Conservation (phyloP, 2,797 vertebrate genomes). For the Oophaga sylvatica region DNA sequence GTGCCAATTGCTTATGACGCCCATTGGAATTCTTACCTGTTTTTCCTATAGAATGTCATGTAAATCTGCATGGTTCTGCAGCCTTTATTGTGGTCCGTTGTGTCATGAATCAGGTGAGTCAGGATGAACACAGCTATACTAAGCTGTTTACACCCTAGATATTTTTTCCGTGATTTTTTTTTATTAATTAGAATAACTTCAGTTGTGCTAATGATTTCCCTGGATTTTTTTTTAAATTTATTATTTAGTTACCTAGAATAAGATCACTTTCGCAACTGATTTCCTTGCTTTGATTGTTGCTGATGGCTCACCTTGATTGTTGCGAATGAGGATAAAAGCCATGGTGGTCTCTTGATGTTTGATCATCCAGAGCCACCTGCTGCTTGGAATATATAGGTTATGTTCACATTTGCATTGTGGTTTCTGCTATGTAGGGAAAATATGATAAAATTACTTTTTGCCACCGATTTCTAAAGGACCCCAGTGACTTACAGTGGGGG, state of each 20-base stretch:
- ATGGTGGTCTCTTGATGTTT: constrained; percentile 69
- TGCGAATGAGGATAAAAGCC: constrained; percentile 71
- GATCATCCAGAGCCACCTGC: constrained; percentile 56
- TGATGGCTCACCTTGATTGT: constrained; percentile 59
- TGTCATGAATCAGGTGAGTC: neutral
- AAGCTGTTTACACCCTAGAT: neutral
- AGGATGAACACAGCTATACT: neutral
- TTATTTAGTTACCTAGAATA: constrained; percentile 64
- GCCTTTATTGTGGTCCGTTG: neutral
- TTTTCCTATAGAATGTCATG: no score
- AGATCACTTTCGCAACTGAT: constrained; percentile 65
- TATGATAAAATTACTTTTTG: no score
- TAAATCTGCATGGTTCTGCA: neutral
- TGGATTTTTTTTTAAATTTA: neutral
- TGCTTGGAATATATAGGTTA: neutral
- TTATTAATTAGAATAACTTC: no score
- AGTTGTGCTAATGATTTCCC: no score
- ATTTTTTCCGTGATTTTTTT: neutral
- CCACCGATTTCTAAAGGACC: neutral
- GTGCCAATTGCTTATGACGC: neutral
- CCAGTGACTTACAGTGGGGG: neutral
- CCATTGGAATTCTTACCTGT: neutral
- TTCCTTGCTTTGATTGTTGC: constrained; percentile 68
- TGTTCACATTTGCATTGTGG: neutral
- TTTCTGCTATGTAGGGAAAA: no score